Evolutionary conservation across 2,797 vertebrate genomes (phyloP).

Genomic region (Chloroceryle inda): DNA sequence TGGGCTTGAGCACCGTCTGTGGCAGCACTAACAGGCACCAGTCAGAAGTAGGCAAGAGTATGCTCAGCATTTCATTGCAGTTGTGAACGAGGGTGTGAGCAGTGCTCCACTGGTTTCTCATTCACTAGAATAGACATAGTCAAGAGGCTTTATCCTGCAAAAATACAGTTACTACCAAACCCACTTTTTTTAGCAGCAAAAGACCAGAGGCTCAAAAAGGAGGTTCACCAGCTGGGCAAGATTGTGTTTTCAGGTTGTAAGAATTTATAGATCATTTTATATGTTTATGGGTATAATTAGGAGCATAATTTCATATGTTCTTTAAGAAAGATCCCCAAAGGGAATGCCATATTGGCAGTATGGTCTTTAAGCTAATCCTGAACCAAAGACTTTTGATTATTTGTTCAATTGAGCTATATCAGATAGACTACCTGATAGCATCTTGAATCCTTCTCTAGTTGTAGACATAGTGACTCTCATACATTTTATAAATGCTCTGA

Average conservation of each 20-base stretch:
- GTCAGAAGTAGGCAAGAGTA: neutral
- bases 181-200: neutral
- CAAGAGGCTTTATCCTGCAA: neutral
- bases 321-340: neutral
- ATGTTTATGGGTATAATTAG: neutral
- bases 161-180: neutral
- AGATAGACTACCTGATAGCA: neutral
- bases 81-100: neutral
- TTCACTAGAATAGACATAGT: neutral
- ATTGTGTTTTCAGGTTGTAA: neutral
- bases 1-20: neutral
- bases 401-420: neutral
- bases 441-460: neutral
- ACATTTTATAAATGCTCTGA: neutral
- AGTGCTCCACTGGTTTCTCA: neutral
- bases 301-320: neutral
- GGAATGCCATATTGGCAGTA: neutral
- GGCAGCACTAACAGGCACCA: rapidly evolving
- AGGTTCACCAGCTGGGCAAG: neutral
- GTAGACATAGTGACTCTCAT: neutral
- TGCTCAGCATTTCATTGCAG: neutral
- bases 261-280: neutral
- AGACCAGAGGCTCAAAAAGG: neutral
- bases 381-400: neutral
- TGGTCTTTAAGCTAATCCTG: neutral